phyloP scores from a whole-genome alignment of 2,888 invertebrate species.

The Ganaspis brasiliensis region DNA sequence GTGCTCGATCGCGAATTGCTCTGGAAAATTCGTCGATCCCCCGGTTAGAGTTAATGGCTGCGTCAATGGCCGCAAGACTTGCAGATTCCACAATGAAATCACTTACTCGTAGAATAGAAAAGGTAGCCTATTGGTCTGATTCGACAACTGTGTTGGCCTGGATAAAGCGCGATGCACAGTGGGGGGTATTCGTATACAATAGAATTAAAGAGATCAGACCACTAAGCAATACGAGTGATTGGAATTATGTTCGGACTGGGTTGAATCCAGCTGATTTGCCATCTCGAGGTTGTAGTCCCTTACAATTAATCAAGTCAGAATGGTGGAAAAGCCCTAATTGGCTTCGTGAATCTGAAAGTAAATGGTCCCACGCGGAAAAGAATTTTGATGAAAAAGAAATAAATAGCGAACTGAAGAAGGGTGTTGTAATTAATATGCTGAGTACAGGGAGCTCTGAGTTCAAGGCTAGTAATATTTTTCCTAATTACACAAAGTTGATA shows the following conservation, averaged over 20 bases:
- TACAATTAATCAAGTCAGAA: slow-evolving; percentile 63
- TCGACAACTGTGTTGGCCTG: no score
- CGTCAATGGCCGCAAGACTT: slow-evolving; percentile 64
- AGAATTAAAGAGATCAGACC: slow-evolving; percentile 64
- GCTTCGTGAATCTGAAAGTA: slow-evolving; percentile 57
- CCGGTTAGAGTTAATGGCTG: slow-evolving; percentile 68
- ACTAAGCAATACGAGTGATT: slow-evolving; percentile 46
- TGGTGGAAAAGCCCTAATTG: slow-evolving; percentile 74
- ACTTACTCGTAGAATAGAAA: neutral
- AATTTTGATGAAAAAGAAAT: slow-evolving; percentile 49
- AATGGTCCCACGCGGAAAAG: slow-evolving; percentile 59
- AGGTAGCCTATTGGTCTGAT: neutral
- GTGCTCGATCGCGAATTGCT: slow-evolving; percentile 68
- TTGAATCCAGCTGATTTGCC: slow-evolving; percentile 72
- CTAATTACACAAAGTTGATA: neutral
- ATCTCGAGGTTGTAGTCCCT: slow-evolving; percentile 68
- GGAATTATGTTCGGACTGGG: slow-evolving; percentile 68
- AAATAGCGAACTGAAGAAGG: slow-evolving; percentile 55
- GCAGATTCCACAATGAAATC: slow-evolving; percentile 18
- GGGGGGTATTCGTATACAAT: slow-evolving; percentile 43
- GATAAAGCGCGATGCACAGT: no score
- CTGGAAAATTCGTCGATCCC: slow-evolving; percentile 67
- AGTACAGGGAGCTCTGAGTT: neutral
- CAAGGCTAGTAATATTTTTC: neutral
- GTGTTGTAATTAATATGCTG: neutral